A percentile compares a stretch with the other conserved stretches of the same genome.
phyloP scores from a whole-genome alignment of 2,797 vertebrate genomes.

The Borostomias antarcticus region DNA sequence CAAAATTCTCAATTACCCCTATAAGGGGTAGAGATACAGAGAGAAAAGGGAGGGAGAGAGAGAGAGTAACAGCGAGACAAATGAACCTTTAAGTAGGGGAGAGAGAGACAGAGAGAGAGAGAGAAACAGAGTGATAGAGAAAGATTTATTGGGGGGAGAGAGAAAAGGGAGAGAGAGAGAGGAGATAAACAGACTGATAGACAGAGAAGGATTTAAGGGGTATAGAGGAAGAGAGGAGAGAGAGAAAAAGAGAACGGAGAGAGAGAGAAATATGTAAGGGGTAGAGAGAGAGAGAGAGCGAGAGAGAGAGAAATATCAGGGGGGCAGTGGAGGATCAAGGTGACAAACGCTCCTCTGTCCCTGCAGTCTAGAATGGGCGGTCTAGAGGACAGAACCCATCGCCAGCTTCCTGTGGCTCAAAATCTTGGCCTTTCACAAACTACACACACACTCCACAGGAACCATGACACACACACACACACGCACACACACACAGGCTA shows the following conservation, averaged over 20 bases:
- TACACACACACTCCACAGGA: constrained; percentile 1
- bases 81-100: too few species aligned
- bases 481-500: constrained; percentile 34
- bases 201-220: constrained; percentile 27
- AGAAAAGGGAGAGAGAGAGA: constrained; percentile 10
- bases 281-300: not conserved
- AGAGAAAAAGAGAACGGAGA: too few species aligned
- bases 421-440: constrained; percentile 67
- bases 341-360: constrained; percentile 65
- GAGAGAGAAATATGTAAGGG: constrained; percentile 3
- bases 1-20: too few species aligned
- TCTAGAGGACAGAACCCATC: constrained; percentile 59
- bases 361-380: constrained; percentile 48
- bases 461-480: constrained; percentile 31
- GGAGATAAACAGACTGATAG: too few species aligned
- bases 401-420: constrained; percentile 64
- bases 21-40: constrained; percentile 23
- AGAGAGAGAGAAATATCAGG: constrained; percentile 27
- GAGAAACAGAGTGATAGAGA: constrained; percentile 17
- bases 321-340: constrained; percentile 62
- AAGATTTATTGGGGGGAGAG: constrained; percentile 23
- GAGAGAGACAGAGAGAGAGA: constrained; percentile 18
- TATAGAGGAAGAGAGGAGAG: constrained; percentile 16
- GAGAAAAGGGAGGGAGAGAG: constrained; percentile 13
- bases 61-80: constrained; percentile 23